A percentile compares a stretch with the other conserved stretches of the same genome.
Evolutionary conservation across 2,888 invertebrate genomes (phyloP).

Genomic region (Chromoteleia sp.): DNA sequence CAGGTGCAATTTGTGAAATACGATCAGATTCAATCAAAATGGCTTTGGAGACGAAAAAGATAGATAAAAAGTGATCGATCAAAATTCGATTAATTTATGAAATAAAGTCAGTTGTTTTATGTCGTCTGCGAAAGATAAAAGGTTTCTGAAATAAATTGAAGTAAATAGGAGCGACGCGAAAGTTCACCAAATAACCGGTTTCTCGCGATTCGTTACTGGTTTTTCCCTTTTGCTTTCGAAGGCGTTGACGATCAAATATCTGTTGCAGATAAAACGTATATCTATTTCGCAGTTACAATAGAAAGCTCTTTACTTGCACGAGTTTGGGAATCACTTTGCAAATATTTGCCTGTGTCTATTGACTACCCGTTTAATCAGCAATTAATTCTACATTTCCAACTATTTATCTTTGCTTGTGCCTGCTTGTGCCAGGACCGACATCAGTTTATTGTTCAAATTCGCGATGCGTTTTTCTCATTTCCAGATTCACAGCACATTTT

Average conservation of each 20-base stretch:
- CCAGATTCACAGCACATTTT: background rate
- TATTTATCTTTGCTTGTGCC: slow-evolving; percentile 40
- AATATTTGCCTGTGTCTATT: slow-evolving; percentile 72
- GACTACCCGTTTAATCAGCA: slow-evolving; percentile 71
- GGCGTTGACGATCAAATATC: slow-evolving; percentile 44
- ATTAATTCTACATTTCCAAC: slow-evolving; percentile 70
- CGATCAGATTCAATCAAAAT: slow-evolving; percentile 14
- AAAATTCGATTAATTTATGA: slow-evolving; percentile 13
- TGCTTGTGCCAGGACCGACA: slow-evolving; percentile 1
- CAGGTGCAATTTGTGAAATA: slow-evolving; percentile 13
- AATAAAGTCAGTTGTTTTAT: background rate
- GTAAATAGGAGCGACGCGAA: background rate
- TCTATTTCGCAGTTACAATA: slow-evolving; percentile 43
- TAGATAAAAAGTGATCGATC: background rate
- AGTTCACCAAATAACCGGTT: slow-evolving; percentile 20
- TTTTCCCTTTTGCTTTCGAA: slow-evolving; percentile 30
- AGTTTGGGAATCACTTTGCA: slow-evolving; percentile 70
- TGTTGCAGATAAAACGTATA: slow-evolving; percentile 49
- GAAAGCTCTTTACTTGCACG: slow-evolving; percentile 40
- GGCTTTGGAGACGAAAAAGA: background rate
- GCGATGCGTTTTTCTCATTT: slow-evolving; percentile 10
- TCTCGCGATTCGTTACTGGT: slow-evolving; percentile 21
- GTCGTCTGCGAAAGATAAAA: background rate
- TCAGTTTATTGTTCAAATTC: slow-evolving; percentile 35
- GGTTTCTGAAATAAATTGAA: slow-evolving; percentile 12